phyloP scores from a whole-genome alignment of 2,888 invertebrate genomes.

The Lepidochrysops patricia region DNA sequence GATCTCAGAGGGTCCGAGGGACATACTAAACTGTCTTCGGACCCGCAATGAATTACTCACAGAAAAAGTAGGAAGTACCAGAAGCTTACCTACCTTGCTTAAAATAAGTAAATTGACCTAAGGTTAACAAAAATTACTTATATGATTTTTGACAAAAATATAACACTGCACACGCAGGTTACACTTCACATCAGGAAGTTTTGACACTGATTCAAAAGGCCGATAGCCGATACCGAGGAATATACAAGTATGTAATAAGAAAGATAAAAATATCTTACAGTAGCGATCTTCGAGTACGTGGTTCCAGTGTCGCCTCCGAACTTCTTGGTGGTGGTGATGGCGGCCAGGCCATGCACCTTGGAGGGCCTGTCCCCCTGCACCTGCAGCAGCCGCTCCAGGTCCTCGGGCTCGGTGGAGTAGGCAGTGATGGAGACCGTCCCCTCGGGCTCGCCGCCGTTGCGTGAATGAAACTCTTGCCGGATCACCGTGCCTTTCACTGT shows the following conservation, averaged over 20 bases:
- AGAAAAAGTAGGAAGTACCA: too few species aligned
- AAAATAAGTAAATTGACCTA: too few species aligned
- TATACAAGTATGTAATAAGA: not conserved
- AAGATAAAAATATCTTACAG: slow-evolving; percentile 36
- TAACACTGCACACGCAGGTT: too few species aligned
- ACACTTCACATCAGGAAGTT: too few species aligned
- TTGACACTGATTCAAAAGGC: too few species aligned
- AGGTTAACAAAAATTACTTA: too few species aligned
- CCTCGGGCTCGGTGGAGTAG: slow-evolving; percentile 79
- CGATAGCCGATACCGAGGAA: not conserved
- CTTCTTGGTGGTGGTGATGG: slow-evolving; percentile 63
- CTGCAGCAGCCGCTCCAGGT: slow-evolving; percentile 58
- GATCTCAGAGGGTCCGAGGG: too few species aligned
- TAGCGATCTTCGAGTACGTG: slow-evolving; percentile 46
- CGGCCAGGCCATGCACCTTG: slow-evolving; percentile 58
- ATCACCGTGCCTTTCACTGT: slow-evolving; percentile 83
- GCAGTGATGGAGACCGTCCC: slow-evolving; percentile 81
- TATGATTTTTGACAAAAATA: too few species aligned
- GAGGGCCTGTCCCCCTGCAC: slow-evolving; percentile 52
- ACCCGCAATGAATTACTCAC: too few species aligned
- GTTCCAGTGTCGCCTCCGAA: slow-evolving; percentile 62
- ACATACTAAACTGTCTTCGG: too few species aligned
- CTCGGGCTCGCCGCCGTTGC: slow-evolving; percentile 80
- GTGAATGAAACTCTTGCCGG: slow-evolving; percentile 79
- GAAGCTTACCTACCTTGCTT: too few species aligned